Evolutionary conservation across 2,888 invertebrate species (phyloP).

Genomic region (Eupithecia insigniata): DNA sequence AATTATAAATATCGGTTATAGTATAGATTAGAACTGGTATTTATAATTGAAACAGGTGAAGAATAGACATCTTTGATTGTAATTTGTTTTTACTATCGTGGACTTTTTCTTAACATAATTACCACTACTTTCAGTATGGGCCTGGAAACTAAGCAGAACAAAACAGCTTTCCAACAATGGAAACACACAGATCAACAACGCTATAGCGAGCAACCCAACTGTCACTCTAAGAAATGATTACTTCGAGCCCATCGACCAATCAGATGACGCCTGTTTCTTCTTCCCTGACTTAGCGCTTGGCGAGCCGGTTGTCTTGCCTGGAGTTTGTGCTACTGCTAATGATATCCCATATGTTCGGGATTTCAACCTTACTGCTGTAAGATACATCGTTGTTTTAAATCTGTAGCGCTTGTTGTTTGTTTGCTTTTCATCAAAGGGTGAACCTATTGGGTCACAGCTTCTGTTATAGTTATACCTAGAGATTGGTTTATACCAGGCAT

Average conservation of each 20-base stretch:
- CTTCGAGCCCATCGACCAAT: slow-evolving; percentile 63
- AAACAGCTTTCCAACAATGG: slow-evolving; percentile 50
- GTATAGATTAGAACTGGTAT: too few species aligned
- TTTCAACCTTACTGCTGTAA: slow-evolving; percentile 62
- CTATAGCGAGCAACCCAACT: slow-evolving; percentile 46
- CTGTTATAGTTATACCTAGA: neutral
- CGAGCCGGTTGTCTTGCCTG: slow-evolving; percentile 62
- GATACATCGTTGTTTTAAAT: slow-evolving; percentile 20
- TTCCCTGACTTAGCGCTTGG: slow-evolving; percentile 62
- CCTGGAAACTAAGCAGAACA: slow-evolving; percentile 73
- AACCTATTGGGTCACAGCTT: neutral
- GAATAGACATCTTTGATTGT: too few species aligned
- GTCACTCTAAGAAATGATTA: slow-evolving; percentile 61
- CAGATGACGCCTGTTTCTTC: slow-evolving; percentile 66
- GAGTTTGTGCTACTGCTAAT: slow-evolving; percentile 59
- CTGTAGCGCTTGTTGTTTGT: neutral
- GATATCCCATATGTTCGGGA: slow-evolving; percentile 58
- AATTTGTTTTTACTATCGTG: neutral
- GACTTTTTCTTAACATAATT: neutral
- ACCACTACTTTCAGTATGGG: slow-evolving; percentile 60
- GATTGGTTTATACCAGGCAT: too few species aligned
- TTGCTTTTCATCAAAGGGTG: neutral
- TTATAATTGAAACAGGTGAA: too few species aligned
- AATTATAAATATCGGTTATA: too few species aligned
- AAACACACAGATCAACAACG: slow-evolving; percentile 52